Percentiles rank a stretch among this genome's conserved stretches.
Evolutionary conservation across 1,140 invertebrate species (phyloP).

Genomic region (Heliconius eleuchia): DNA sequence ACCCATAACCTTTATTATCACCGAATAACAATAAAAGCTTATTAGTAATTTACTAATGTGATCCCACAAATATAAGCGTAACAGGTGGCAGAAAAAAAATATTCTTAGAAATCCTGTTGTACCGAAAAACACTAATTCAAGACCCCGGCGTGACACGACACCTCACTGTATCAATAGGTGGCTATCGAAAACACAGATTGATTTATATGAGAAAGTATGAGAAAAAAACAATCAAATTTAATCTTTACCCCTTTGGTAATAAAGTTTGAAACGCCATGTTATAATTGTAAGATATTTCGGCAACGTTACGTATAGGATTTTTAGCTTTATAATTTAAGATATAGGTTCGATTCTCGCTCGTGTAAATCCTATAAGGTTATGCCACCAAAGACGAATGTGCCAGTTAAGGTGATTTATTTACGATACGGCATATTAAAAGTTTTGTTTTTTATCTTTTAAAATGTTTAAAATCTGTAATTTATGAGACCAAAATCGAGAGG

Average conservation of each 20-base stretch:
- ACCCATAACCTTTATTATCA: background rate
- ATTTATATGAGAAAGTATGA: conserved; percentile 69
- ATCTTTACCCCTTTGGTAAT: background rate
- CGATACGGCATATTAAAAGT: conserved; percentile 75
- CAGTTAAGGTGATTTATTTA: conserved; percentile 72
- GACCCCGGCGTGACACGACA: conserved; percentile 57
- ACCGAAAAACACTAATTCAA: conserved; percentile 52
- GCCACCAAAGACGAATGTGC: conserved; percentile 75
- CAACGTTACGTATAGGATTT: conserved; percentile 16
- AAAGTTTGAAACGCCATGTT: conserved; percentile 30
- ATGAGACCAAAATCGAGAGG: conserved; percentile 73
- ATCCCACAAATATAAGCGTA: background rate
- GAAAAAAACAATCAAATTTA: conserved; percentile 20
- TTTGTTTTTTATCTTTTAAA: conserved; percentile 73
- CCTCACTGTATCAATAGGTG: conserved; percentile 70
- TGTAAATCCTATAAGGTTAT: conserved; percentile 29
- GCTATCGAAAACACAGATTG: conserved; percentile 66
- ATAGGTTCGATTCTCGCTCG: conserved; percentile 31
- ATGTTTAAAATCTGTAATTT: conserved; percentile 77
- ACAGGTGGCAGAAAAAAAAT: conserved; percentile 35
- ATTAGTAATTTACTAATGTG: background rate
- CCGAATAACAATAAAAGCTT: background rate
- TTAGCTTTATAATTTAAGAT: background rate
- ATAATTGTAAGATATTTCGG: background rate
- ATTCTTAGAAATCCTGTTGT: conserved; percentile 1